Conservation (phyloP, 2,888 invertebrate species). For the Scaptomyza parva region DNA sequence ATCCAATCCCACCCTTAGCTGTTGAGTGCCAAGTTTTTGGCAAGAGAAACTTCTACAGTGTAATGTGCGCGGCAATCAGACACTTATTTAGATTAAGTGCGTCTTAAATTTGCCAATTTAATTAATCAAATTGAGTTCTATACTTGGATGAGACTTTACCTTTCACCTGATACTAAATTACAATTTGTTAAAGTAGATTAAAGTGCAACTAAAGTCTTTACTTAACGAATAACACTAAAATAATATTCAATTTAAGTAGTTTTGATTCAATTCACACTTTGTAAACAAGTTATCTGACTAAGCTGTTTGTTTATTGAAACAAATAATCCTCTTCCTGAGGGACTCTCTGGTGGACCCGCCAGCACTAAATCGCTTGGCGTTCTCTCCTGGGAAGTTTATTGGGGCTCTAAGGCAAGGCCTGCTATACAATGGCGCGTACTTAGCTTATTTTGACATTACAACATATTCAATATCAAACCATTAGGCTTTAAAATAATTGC, state of each 20-base stretch:
- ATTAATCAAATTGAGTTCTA: conserved; percentile 73
- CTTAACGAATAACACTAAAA: too few relatives aligned
- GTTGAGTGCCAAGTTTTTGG: conserved; percentile 32
- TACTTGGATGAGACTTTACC: conserved; percentile 27
- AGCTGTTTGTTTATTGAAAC: too few relatives aligned
- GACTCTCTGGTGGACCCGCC: not conserved
- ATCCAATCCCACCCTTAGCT: not conserved
- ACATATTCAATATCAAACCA: too few relatives aligned
- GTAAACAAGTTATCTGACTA: too few relatives aligned
- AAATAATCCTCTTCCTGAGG: not conserved
- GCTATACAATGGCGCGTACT: too few relatives aligned
- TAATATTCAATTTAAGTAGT: too few relatives aligned
- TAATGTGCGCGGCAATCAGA: conserved; percentile 50
- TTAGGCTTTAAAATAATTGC: not conserved
- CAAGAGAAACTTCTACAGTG: conserved; percentile 27
- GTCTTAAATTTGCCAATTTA: conserved; percentile 56
- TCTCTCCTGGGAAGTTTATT: not conserved
- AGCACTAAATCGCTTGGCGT: not conserved
- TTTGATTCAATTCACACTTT: too few relatives aligned
- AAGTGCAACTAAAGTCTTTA: too few relatives aligned
- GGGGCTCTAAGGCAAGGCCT: not conserved
- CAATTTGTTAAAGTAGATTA: not conserved
- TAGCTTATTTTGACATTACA: too few relatives aligned
- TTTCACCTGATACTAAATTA: conserved; percentile 2
- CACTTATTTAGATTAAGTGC: conserved; percentile 65